phyloP scores from a whole-genome alignment of 2,888 invertebrate genomes.

The Tanypteryx hageni region DNA sequence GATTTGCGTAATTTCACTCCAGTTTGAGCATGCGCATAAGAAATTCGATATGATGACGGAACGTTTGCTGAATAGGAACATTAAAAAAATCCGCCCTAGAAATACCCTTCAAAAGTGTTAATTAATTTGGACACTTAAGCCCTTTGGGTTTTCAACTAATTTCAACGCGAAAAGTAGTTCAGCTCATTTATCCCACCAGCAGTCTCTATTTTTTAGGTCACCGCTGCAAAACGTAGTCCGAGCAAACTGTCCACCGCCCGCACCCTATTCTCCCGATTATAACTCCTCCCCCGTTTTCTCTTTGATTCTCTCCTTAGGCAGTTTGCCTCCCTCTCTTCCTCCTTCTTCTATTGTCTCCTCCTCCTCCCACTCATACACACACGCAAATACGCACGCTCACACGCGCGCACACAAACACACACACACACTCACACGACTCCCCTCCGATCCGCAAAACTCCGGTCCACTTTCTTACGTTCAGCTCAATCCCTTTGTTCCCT shows the following conservation, averaged over 20 bases:
- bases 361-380: slow-evolving; percentile 14
- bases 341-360: background rate
- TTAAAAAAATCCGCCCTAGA: background rate
- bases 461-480: background rate
- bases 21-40: background rate
- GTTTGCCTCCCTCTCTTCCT: background rate
- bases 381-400: too few species aligned
- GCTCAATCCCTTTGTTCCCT: slow-evolving; percentile 30
- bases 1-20: slow-evolving; percentile 11
- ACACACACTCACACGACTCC: too few species aligned
- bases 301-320: background rate
- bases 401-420: too few species aligned
- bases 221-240: slow-evolving; percentile 20
- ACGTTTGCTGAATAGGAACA: background rate
- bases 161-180: slow-evolving; percentile 8
- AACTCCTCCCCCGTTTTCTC: background rate
- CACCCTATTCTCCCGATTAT: background rate
- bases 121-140: background rate
- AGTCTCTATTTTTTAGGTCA: slow-evolving; percentile 36
- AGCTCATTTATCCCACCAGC: background rate
- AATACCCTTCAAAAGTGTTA: background rate
- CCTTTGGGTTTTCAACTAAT: background rate
- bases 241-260: slow-evolving; percentile 28
- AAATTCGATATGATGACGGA: background rate
- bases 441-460: slow-evolving; percentile 25